Percentiles rank a stretch among this genome's conserved stretches.
Evolutionary conservation across 2,888 invertebrate species (phyloP).

Genomic region (Perdita meconis): DNA sequence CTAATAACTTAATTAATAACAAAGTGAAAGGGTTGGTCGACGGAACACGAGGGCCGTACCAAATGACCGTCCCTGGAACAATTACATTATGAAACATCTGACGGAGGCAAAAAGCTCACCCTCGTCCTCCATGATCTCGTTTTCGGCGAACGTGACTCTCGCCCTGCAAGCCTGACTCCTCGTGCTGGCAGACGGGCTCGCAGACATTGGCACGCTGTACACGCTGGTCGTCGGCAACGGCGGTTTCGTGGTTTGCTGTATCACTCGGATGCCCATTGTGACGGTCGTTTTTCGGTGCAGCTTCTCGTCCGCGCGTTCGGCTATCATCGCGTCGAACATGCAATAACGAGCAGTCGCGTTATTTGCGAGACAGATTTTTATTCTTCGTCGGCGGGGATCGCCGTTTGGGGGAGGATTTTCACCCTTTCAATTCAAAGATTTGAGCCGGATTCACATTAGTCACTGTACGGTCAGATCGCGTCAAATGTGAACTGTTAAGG

Average conservation of each 20-base stretch:
- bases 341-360: not conserved
- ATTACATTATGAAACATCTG: not conserved
- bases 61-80: no score
- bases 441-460: no score
- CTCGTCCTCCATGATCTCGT: slow-evolving; percentile 71
- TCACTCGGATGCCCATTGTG: slow-evolving; percentile 93
- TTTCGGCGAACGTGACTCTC: slow-evolving; percentile 68
- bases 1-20: no score
- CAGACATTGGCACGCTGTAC: slow-evolving; percentile 70
- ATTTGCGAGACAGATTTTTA: not conserved
- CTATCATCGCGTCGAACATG: slow-evolving; percentile 83
- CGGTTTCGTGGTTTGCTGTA: slow-evolving; percentile 86
- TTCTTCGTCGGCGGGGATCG: no score
- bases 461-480: no score
- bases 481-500: no score
- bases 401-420: no score
- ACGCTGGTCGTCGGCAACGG: slow-evolving; percentile 72
- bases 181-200: slow-evolving; percentile 35
- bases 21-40: no score
- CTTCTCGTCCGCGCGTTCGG: slow-evolving; percentile 93
- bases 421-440: no score
- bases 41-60: no score
- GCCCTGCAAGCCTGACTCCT: slow-evolving; percentile 51
- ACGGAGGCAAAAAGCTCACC: slow-evolving; percentile 62
- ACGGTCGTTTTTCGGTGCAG: slow-evolving; percentile 92